Percentiles rank a stretch among this genome's conserved stretches.
Evolutionary conservation across 2,797 vertebrate species (phyloP).

Genomic region (Sebastes trivittatus): DNA sequence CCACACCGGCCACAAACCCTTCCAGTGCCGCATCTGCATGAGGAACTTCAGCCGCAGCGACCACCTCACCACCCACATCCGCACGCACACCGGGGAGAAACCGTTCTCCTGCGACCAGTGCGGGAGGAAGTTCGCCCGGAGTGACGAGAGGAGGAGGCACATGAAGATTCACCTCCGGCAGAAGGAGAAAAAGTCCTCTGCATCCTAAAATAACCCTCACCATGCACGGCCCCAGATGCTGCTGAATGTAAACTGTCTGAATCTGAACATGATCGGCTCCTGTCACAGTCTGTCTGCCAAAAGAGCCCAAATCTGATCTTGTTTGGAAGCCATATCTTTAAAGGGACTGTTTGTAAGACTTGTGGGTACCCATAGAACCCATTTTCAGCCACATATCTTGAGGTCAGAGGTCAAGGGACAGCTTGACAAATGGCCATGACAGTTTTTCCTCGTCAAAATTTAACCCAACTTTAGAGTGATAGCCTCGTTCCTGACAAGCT

Average conservation of each 20-base stretch:
- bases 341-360: not conserved
- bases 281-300: not conserved
- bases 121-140: slow-evolving; percentile 89
- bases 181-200: slow-evolving; percentile 81
- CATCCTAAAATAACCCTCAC: slow-evolving; percentile 41
- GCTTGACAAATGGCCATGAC: too few species aligned
- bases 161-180: slow-evolving; percentile 91
- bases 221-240: not conserved
- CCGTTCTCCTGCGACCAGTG: slow-evolving; percentile 92
- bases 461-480: too few species aligned
- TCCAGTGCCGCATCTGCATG: slow-evolving; percentile 94
- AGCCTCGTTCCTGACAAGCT: too few species aligned
- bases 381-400: too few species aligned
- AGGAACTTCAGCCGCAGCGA: slow-evolving; percentile 92
- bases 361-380: too few species aligned
- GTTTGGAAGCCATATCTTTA: not conserved
- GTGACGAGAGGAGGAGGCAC: slow-evolving; percentile 90
- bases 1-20: slow-evolving; percentile 93
- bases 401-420: too few species aligned
- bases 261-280: not conserved
- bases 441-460: too few species aligned
- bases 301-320: not conserved
- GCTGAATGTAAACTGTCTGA: slow-evolving; percentile 4
- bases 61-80: slow-evolving; percentile 92
- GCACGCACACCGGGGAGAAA: slow-evolving; percentile 93